These are phyloP conservation scores for Allobates femoralis DNA, from an alignment of 2,797 vertebrate species.

Conservation along the genomic window DNA sequence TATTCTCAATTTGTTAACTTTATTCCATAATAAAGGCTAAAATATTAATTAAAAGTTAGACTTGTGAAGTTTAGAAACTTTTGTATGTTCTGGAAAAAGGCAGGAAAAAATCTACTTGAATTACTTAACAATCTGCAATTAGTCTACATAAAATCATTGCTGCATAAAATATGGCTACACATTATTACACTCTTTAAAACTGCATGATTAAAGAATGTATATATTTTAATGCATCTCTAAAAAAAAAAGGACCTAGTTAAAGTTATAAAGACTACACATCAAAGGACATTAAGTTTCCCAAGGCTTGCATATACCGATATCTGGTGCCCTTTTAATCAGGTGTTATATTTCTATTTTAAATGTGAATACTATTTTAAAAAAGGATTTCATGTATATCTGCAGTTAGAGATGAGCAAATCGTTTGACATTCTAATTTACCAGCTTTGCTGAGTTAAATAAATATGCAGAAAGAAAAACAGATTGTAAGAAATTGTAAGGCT, in stretches of 20 bases:
- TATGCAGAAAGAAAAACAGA: too few species aligned
- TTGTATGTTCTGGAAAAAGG: slow-evolving; percentile 32
- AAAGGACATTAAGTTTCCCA: background rate
- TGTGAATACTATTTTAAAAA: too few species aligned
- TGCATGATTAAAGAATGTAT: slow-evolving; percentile 14
- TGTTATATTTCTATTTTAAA: background rate
- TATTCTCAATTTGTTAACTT: slow-evolving; percentile 55
- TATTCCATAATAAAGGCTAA: slow-evolving; percentile 45
- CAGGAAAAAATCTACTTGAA: slow-evolving; percentile 1
- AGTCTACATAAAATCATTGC: slow-evolving; percentile 22
- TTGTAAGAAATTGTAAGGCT: too few species aligned
- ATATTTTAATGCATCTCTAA: background rate
- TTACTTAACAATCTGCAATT: slow-evolving; percentile 36
- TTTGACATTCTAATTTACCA: too few species aligned
- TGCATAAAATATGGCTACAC: slow-evolving; percentile 32
- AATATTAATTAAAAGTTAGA: slow-evolving; percentile 58
- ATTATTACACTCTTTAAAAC: slow-evolving; percentile 1
- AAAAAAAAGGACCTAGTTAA: slow-evolving; percentile 1
- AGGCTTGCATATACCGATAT: background rate
- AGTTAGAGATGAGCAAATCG: too few species aligned
- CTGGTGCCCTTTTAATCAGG: background rate
- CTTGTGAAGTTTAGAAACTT: slow-evolving; percentile 50
- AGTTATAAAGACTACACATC: background rate
- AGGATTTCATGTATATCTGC: too few species aligned
- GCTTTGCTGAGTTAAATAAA: too few species aligned